Conservation (phyloP, 2,797 vertebrate genomes). For the Poecilia velifera region DNA sequence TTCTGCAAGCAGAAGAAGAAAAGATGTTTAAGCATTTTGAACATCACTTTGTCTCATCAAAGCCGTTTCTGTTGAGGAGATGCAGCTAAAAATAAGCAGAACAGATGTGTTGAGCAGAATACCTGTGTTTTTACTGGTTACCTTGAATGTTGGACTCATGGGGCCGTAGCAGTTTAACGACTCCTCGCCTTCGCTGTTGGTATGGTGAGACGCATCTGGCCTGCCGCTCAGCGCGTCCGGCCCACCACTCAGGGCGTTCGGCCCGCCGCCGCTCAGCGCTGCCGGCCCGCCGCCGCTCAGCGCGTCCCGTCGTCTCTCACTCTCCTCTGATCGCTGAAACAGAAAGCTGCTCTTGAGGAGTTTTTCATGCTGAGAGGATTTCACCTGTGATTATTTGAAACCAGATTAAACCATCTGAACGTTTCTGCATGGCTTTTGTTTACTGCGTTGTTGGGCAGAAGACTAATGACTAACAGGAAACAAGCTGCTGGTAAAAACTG, state of each 20-base stretch:
- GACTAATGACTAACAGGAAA: constrained; percentile 28
- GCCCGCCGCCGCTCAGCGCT: constrained; percentile 51
- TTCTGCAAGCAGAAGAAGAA: constrained; percentile 64
- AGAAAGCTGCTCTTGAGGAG: neutral
- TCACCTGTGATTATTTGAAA: neutral
- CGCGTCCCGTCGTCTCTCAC: constrained; percentile 45
- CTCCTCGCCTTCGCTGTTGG: constrained; percentile 64
- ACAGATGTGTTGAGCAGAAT: neutral
- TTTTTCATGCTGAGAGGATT: neutral
- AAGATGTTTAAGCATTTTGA: constrained; percentile 3
- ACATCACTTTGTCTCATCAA: neutral
- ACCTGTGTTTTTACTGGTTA: constrained; percentile 49
- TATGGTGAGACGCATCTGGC: constrained; percentile 33
- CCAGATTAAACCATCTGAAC: neutral
- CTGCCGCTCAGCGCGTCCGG: constrained; percentile 51
- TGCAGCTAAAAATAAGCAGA: neutral
- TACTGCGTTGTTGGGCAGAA: constrained; percentile 7
- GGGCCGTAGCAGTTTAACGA: constrained; percentile 75
- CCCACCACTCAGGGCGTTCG: constrained; percentile 39
- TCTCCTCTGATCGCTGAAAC: constrained; percentile 57
- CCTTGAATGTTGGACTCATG: constrained; percentile 86
- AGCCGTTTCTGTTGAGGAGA: neutral
- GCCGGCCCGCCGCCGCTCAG: constrained; percentile 53
- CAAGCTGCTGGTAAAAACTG: constrained; percentile 19
- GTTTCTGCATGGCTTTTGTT: neutral